Evolutionary conservation across 1,140 invertebrate species (phyloP).

Genomic region (Hestina assimilis): DNA sequence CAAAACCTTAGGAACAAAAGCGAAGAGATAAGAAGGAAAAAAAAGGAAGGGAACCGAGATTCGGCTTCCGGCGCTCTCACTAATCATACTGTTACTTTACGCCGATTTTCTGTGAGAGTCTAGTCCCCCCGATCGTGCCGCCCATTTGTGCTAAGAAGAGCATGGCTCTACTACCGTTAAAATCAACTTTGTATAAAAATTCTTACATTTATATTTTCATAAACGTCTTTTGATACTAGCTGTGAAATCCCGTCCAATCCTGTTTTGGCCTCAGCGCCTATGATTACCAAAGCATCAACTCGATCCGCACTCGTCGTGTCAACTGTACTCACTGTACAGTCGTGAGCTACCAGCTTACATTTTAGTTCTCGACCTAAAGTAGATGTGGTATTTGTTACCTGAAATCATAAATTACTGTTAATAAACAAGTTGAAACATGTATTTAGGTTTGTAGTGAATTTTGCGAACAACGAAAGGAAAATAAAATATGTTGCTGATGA

Average conservation of each 20-base stretch:
- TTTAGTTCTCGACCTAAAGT: constrained; percentile 49
- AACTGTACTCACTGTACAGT: constrained; percentile 40
- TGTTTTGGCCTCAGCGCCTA: constrained; percentile 43
- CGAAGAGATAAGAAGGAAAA: too few relatives aligned
- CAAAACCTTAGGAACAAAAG: too few relatives aligned
- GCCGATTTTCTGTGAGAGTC: too few relatives aligned
- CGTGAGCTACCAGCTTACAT: constrained; percentile 36
- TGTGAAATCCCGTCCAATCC: constrained; percentile 48
- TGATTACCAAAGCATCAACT: constrained; percentile 53
- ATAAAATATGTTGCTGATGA: too few relatives aligned
- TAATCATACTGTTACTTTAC: too few relatives aligned
- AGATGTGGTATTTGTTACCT: constrained; percentile 56
- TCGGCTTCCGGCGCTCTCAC: too few relatives aligned
- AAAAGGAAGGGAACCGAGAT: too few relatives aligned
- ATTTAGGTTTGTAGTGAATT: too few relatives aligned
- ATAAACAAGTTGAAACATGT: too few relatives aligned
- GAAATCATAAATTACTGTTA: constrained; percentile 19
- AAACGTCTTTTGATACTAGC: constrained; percentile 56
- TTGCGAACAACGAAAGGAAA: too few relatives aligned
- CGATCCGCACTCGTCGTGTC: constrained; percentile 15
- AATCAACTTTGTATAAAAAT: background rate
- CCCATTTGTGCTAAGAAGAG: too few relatives aligned
- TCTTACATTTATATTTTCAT: constrained; percentile 61
- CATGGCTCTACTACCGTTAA: background rate
- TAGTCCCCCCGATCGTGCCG: too few relatives aligned